Conservation (phyloP, 2,888 invertebrate genomes). For the Pardosa pseudoannulata region DNA sequence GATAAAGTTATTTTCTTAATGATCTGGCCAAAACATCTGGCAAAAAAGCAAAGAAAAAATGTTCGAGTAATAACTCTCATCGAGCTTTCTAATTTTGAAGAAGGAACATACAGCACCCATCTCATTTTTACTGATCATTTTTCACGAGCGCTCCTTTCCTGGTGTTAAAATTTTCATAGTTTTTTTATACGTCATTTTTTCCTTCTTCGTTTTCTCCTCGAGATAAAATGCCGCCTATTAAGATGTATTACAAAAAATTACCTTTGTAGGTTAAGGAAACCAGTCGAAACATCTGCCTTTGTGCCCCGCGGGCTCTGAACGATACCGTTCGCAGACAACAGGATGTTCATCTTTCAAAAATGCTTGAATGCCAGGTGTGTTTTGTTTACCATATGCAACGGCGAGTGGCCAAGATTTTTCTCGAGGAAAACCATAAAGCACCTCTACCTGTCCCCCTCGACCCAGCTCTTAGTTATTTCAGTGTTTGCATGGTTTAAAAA, state of each 20-base stretch:
- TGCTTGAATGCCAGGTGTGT: slow-evolving; percentile 48
- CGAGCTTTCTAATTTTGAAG: neutral
- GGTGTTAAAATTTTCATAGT: neutral
- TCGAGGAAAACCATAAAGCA: neutral
- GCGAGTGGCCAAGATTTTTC: slow-evolving; percentile 4
- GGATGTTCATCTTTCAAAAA: slow-evolving; percentile 26
- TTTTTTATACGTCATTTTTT: neutral
- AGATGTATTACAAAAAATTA: slow-evolving; percentile 16
- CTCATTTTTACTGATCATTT: neutral
- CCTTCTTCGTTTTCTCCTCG: too few relatives aligned
- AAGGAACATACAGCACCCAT: neutral
- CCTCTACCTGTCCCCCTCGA: neutral
- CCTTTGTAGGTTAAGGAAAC: slow-evolving; percentile 5
- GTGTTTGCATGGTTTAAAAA: too few relatives aligned
- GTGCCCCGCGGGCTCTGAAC: neutral
- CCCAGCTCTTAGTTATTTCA: too few relatives aligned
- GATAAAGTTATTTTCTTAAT: too few relatives aligned
- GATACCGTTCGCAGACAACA: slow-evolving; percentile 22
- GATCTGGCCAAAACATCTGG: too few relatives aligned
- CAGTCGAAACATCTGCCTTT: slow-evolving; percentile 14
- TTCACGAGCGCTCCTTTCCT: neutral
- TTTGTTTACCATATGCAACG: slow-evolving; percentile 23
- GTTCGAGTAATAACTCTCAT: too few relatives aligned
- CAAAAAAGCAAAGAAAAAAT: too few relatives aligned
- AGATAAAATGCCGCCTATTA: neutral